phyloP scores from a whole-genome alignment of 2,113 vertebrate genomes.

The Natator depressus region DNA sequence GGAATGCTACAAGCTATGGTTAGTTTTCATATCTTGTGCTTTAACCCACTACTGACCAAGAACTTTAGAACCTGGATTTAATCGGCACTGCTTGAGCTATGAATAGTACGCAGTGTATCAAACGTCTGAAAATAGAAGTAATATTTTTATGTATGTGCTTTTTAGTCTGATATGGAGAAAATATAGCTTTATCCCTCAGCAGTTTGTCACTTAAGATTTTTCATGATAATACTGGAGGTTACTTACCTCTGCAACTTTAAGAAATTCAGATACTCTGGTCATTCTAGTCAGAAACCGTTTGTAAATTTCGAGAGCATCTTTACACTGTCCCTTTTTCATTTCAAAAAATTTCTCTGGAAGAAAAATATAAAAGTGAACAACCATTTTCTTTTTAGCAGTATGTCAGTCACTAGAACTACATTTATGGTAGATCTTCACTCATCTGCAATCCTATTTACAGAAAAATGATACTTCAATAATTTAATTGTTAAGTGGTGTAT shows the following conservation, averaged over 20 bases:
- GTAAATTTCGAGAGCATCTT: conserved; percentile 99
- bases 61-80: background rate
- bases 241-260: conserved; percentile 98
- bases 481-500: background rate
- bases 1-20: background rate
- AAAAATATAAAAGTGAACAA: conserved; percentile 13
- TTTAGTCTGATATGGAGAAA: background rate
- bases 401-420: background rate
- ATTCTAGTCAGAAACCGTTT: conserved; percentile 98
- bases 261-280: conserved; percentile 98
- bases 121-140: background rate
- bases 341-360: conserved; percentile 97
- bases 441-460: background rate
- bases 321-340: conserved; percentile 99
- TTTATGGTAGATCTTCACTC: background rate
- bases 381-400: background rate
- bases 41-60: background rate
- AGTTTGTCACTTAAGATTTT: background rate
- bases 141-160: background rate
- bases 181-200: background rate
- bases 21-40: background rate
- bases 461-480: background rate
- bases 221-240: background rate
- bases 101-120: background rate
- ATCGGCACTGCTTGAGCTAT: background rate